Evolutionary conservation across 2,888 invertebrate species (phyloP), one percentile per base, ranked within the genome.

Genomic region (Griposia aprilina): DNA sequence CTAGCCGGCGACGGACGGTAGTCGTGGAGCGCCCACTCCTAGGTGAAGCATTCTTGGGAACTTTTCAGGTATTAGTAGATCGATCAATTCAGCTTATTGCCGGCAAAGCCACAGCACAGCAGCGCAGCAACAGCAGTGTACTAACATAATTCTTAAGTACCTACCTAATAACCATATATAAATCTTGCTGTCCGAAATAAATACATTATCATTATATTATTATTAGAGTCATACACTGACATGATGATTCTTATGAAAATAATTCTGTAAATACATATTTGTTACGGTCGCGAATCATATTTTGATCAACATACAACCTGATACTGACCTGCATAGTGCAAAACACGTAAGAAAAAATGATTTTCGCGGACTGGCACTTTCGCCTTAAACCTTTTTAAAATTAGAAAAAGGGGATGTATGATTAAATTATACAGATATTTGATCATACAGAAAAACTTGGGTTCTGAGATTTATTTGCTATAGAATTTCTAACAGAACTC

Each of bases 1-100:
- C 26, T n/a, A 52, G n/a, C 15, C 70, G 71, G 45, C 52, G 86
- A 68, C 72, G 71, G 71, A 52, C 62, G 77, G 55, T 41, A 48
- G 23, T 66, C 67, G 66, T 52, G 69, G 48, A 30, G 26, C 8
- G 45, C 10, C 36, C n/a, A 68, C 55, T 69, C 48, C 85, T 80
- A 55, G 30, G 15, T 66, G 20, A 45, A 26, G 11, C n/a, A 55
- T 66, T 55, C 36, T 41, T 72, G 63, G 41, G n/a, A 65, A 26
- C 26, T n/a, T 13, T 63, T 66, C 0, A 11, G 36, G 4, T 20
- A n/a, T 17, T 17, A 23, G 1, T 77, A 48, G 5, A 36, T 26
- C 15, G 45, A 57, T 55, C 45, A 17, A n/a, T 59, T 2, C n/a
- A 45, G 59, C 62, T n/a, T 17, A 8, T 41, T 41, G n/a, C 15